A percentile compares a stretch with the other conserved stretches of the same genome.
phyloP scores from a whole-genome alignment of 2,888 invertebrate genomes.

The Andrena marginata region DNA sequence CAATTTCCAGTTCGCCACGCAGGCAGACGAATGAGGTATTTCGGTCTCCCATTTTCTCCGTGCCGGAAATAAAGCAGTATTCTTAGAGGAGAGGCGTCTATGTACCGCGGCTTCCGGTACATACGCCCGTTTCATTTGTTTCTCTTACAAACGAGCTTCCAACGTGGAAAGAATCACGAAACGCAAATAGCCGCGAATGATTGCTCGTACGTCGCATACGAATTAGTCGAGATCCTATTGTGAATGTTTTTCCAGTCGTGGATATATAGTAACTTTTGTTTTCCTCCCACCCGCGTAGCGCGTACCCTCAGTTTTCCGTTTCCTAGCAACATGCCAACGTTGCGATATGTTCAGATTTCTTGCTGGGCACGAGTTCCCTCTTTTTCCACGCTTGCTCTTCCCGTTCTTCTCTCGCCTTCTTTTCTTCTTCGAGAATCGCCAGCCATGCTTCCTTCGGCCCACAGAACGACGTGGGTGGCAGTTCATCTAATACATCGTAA shows the following conservation, averaged over 20 bases:
- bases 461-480: conserved; percentile 64
- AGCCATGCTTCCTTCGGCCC: conserved; percentile 60
- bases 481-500: conserved; percentile 59
- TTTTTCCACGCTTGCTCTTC: background rate
- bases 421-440: conserved; percentile 23
- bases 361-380: rapidly evolving
- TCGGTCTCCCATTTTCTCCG: conserved; percentile 48
- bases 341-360: background rate
- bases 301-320: background rate
- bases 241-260: conserved; percentile 5
- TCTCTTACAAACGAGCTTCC: conserved; percentile 54
- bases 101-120: conserved; percentile 62
- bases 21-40: conserved; percentile 39
- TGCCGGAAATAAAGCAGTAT: conserved; percentile 69
- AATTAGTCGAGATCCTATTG: conserved; percentile 33
- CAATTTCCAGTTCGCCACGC: conserved; percentile 7
- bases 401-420: background rate
- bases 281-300: background rate
- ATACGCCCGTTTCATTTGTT: conserved; percentile 64
- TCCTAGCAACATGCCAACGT: background rate
- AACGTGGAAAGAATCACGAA: conserved; percentile 61
- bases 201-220: conserved; percentile 39
- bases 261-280: conserved; percentile 28
- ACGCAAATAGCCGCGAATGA: conserved; percentile 49
- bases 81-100: conserved; percentile 42